Base-by-base conservation (phyloP, 2,888 invertebrate genomes). In the Tridacna gigas region DNA sequence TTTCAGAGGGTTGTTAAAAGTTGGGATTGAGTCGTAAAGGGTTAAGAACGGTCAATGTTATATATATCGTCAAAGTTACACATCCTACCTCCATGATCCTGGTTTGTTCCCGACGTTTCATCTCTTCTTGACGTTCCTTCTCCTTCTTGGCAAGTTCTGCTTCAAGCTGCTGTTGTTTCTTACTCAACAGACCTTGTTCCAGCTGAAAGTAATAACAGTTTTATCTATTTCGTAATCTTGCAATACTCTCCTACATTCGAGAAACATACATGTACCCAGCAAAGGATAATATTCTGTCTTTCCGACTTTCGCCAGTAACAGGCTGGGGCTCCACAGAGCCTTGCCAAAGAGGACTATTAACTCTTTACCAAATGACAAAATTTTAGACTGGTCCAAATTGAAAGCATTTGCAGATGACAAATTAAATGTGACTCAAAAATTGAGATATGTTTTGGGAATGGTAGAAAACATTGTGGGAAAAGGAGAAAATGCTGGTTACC, bases 31-130 rank as follows among this genome's bases (percentile, higher is more conserved):
- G 2, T 37, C 3, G 37, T 37, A 37, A 37, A 37, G 37, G 7
- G 7, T 37, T 37, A 37, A 37, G n/a, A n/a, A n/a, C n/a, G n/a
- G n/a, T n/a, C n/a, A n/a, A n/a, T n/a, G 18, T 18, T 51, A 51
- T 51, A 51, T 51, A 13, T 51, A 60, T 60, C 4, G 18, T 20
- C 2, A 18, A 11, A 66, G 25, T 12, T 66, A 18, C 18, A 69
- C 26, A 18, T 28, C 83, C 25, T 93, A 96, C 96, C 91, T 98
- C 97, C 0, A 97, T 96, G 87, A 99, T 97, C 84, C 98, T 96
- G 93, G 98, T 97, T 92, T 99, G 97, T 95, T 99, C 99, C 77
- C 97, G 96, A 86, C 97, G 96, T 93, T 98, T 97, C 84, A 98
- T 96, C 91, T 97, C 97, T 94, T 98, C 97, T 71, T 98, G 95